These are phyloP conservation scores for Carettochelys insculpta DNA, from an alignment of 2,113 vertebrate species.

Conservation along the genomic window DNA sequence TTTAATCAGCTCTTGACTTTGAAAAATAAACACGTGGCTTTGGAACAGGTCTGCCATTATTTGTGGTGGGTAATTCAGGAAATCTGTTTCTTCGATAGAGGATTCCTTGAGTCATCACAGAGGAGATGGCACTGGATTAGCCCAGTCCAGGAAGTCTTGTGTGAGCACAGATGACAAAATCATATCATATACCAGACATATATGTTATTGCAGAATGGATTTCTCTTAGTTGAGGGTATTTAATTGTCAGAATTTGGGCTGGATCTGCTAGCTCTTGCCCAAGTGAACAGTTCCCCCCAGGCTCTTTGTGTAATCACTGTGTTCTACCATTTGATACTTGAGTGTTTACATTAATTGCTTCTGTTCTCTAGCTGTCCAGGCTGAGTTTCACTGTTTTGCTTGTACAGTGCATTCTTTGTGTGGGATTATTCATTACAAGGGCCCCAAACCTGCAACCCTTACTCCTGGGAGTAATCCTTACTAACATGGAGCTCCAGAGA, in stretches of 20 bases:
- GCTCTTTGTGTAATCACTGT: conserved; percentile 30
- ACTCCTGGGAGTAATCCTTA: conserved; percentile 49
- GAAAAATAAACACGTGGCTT: conserved; percentile 55
- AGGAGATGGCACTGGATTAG: conserved; percentile 48
- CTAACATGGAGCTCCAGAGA: neutral
- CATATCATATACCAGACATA: conserved; percentile 47
- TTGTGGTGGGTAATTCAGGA: conserved; percentile 26
- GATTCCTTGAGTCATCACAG: neutral
- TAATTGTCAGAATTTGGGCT: conserved; percentile 68
- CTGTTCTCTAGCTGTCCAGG: conserved; percentile 60
- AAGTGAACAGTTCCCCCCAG: neutral
- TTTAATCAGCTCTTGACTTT: conserved; percentile 58
- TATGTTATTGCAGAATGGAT: conserved; percentile 52
- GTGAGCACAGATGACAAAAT: neutral
- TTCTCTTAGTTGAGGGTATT: conserved; percentile 32
- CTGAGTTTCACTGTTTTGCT: conserved; percentile 15
- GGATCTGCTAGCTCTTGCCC: neutral
- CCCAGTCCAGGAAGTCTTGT: neutral
- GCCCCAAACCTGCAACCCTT: conserved; percentile 50
- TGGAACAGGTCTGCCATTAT: conserved; percentile 44
- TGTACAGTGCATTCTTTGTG: conserved; percentile 67
- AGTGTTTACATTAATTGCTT: conserved; percentile 60
- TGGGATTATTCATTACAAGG: conserved; percentile 46
- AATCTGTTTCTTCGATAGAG: conserved; percentile 43
- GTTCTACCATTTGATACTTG: conserved; percentile 48